Base-by-base conservation (phyloP, 2,888 invertebrate genomes). In the Yponomeuta malinellus region DNA sequence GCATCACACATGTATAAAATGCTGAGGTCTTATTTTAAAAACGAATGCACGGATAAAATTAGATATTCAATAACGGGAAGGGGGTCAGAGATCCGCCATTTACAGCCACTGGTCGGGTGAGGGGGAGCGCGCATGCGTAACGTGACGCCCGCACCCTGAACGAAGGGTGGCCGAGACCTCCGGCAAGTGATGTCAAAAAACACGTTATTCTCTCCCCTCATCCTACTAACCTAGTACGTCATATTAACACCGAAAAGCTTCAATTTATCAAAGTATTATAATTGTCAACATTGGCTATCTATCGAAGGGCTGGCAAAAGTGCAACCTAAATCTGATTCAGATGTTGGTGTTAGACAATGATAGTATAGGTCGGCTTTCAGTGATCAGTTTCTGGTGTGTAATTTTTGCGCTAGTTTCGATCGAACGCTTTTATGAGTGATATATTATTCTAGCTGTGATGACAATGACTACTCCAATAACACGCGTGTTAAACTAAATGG, bases 51-150 rank as follows among this genome's bases (percentile, higher is more conserved):
- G 80, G 85, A 87, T 88, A 90, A 90, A 90, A 91, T 91, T 91
- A 90, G 90, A 90, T 90, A 91, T 90, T 91, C 91, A 90, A 91
- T 92, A 92, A 87, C 85, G 81, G 84, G 83, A 86, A 89, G 88
- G 89, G 87, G 90, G 87, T 85, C 81, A 86, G 82, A 84, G 83
- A 81, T 86, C 89, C 89, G 91, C 92, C 92, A 92, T 92, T 86
- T 91, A 91, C 85, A 84, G 82, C 84, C 82, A 85, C 82, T 82
- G 82, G 81, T 80, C 78, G 78, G 79, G 79, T 79, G 84, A 86
- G 89, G 90, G 90, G 90, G 86, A 80, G 71, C 81, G 81, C 90
- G 91, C 92, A 90, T 89, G 91, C 91, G 92, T 79, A 80, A 70
- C 74, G 74, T 73, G 75, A 79, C 80, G 81, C 89, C 90, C 90